phyloP scores from a whole-genome alignment of 2,797 vertebrate species.

The Coreius guichenoti region DNA sequence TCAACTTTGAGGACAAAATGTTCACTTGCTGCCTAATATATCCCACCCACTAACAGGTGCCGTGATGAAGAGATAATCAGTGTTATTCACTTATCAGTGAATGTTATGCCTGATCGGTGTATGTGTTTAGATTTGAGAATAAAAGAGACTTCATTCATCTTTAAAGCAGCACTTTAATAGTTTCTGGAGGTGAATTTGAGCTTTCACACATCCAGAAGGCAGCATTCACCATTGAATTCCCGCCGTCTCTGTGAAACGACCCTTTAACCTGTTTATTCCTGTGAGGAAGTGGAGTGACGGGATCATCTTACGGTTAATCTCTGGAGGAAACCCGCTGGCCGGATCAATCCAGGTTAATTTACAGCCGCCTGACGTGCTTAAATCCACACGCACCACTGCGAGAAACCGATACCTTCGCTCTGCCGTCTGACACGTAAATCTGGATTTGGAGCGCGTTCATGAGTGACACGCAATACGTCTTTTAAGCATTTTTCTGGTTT shows the following conservation, averaged over 20 bases:
- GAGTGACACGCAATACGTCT: constrained; percentile 15
- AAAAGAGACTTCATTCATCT: background rate
- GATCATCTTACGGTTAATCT: constrained; percentile 75
- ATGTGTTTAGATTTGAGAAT: background rate
- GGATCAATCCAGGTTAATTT: constrained; percentile 66
- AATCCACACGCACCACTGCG: constrained; percentile 70
- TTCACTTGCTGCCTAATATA: too few relatives aligned
- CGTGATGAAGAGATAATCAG: too few relatives aligned
- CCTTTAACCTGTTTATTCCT: constrained; percentile 52
- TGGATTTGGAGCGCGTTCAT: constrained; percentile 27
- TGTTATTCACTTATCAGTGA: too few relatives aligned
- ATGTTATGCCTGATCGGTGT: too few relatives aligned
- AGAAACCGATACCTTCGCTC: constrained; percentile 75
- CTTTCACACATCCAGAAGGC: background rate
- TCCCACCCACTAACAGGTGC: too few relatives aligned
- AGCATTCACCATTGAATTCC: background rate
- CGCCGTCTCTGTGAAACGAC: constrained; percentile 9
- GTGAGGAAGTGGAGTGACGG: constrained; percentile 64
- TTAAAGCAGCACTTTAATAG: background rate
- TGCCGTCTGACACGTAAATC: constrained; percentile 78
- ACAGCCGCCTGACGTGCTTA: constrained; percentile 75
- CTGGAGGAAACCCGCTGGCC: constrained; percentile 47
- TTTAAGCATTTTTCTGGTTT: background rate
- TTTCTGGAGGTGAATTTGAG: background rate
- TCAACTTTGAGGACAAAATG: too few relatives aligned